A percentile compares a stretch with the other conserved stretches of the same genome.
Conservation (phyloP, 2,888 invertebrate genomes). For the Bombylius discolor region DNA sequence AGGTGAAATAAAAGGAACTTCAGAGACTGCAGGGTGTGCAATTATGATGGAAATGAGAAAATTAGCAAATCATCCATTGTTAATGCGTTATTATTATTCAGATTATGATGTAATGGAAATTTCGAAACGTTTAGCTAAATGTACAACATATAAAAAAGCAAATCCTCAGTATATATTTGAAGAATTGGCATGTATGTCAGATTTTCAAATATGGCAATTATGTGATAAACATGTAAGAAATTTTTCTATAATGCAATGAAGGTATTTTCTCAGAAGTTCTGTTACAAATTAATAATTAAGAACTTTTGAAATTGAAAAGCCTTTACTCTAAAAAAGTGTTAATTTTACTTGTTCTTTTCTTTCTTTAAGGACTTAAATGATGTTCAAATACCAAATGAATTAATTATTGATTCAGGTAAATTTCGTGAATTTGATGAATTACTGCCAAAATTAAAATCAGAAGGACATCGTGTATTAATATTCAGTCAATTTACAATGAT, state of each 20-base stretch:
- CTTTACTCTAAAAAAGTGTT: background rate
- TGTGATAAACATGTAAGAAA: slow-evolving; percentile 46
- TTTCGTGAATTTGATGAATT: slow-evolving; percentile 65
- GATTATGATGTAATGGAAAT: slow-evolving; percentile 51
- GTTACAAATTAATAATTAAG: background rate
- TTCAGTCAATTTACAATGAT: slow-evolving; percentile 97
- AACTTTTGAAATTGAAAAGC: no score
- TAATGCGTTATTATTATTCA: slow-evolving; percentile 61
- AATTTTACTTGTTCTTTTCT: background rate
- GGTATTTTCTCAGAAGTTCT: background rate
- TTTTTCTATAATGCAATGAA: slow-evolving; percentile 35
- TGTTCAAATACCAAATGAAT: slow-evolving; percentile 49
- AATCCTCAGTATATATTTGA: slow-evolving; percentile 70
- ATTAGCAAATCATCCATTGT: slow-evolving; percentile 83
- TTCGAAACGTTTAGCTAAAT: slow-evolving; percentile 52
- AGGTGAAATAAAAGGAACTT: slow-evolving; percentile 43
- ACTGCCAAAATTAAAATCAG: slow-evolving; percentile 57
- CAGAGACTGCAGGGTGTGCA: slow-evolving; percentile 52
- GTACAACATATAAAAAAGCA: slow-evolving; percentile 59
- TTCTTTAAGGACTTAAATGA: slow-evolving; percentile 45
- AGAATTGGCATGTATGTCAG: slow-evolving; percentile 76
- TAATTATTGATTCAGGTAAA: slow-evolving; percentile 78
- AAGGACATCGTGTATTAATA: slow-evolving; percentile 71
- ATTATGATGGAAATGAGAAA: slow-evolving; percentile 92
- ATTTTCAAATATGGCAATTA: slow-evolving; percentile 79